Conservation (phyloP, 2,797 vertebrate species). For the Sebastiscus albofasciatus region DNA sequence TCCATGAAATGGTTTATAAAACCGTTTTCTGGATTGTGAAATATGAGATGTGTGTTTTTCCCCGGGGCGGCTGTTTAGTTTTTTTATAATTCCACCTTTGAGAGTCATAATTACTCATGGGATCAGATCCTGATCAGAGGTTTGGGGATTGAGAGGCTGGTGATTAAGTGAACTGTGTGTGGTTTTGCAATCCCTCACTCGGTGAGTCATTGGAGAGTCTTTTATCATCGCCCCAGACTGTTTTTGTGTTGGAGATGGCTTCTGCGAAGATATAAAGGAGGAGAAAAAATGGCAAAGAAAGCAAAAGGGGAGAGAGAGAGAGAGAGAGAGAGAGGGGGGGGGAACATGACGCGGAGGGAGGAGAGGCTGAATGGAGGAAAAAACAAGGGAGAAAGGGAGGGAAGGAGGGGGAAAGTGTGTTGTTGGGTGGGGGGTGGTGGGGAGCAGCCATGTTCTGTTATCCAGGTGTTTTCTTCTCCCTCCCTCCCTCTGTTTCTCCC, state of each 20-base stretch:
- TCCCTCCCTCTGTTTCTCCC: slow-evolving; percentile 29
- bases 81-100: slow-evolving; percentile 42
- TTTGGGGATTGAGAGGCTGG: slow-evolving; percentile 45
- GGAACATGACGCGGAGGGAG: neutral
- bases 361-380: neutral
- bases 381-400: neutral
- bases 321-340: neutral
- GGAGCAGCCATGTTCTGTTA: slow-evolving; percentile 61
- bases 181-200: slow-evolving; percentile 57
- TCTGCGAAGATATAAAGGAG: slow-evolving; percentile 30
- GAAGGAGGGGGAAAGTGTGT: slow-evolving; percentile 13
- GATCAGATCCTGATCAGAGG: slow-evolving; percentile 59
- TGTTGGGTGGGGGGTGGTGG: neutral
- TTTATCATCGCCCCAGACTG: slow-evolving; percentile 49
- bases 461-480: slow-evolving; percentile 78
- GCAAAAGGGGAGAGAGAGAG: neutral
- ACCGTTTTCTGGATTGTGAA: slow-evolving; percentile 14
- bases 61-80: slow-evolving; percentile 4
- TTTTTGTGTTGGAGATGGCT: slow-evolving; percentile 51
- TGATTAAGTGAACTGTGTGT: slow-evolving; percentile 67
- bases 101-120: slow-evolving; percentile 50
- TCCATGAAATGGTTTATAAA: neutral
- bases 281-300: neutral
- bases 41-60: slow-evolving; percentile 6
- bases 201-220: slow-evolving; percentile 70